Evolutionary conservation across 1,140 invertebrate genomes (phyloP), one percentile per base, ranked within the genome.

Genomic region (Cheumatopsyche charites): DNA sequence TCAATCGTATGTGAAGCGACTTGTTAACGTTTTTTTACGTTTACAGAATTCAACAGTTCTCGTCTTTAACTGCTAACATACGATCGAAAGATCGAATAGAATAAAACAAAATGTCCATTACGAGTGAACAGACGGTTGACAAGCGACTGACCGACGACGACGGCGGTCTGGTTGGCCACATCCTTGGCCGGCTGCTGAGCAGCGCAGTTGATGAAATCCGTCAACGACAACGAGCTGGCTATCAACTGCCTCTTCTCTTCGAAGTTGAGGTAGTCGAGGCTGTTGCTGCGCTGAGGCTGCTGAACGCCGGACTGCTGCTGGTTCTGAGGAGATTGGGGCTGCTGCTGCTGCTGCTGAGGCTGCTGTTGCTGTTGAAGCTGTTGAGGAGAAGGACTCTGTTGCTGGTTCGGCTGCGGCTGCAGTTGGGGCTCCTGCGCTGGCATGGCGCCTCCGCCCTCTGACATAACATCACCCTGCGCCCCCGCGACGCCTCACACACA

Each of bases 211-310:
- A 94, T 80, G 79, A 95, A 94, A 80, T 95, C 93, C 65, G 92
- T 93, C 29, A 95, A 83, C 47, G 92, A 94, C 76, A 95, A 81
- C 26, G 92, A 93, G 55, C 92, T 94, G 5, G 93, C 93, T 69
- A 96, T 95, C 74, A 95, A 85, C 83, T 94, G 91, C 71, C 93
- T 85, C 82, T 94, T 94, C 84, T 96, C 93, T 81, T 95, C 92
- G 79, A 95, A 96, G 82, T 95, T 94, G 25, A 95, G 87, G 82
- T 92, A 93, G 83, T 95, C 94, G 83, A 95, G 86, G 76, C 92
- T 94, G 79, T 90, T 93, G 82, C 92, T 93, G 74, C 92, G 84
- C 77, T 91, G 90, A 5, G 90, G 89, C 2, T 86, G 86, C 13
- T 13, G 80, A 42, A 15, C 62, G 21, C 55, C 21, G 13, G 36